phyloP scores from a whole-genome alignment of 1,140 invertebrate genomes.

The Harlomillsia oculata region DNA sequence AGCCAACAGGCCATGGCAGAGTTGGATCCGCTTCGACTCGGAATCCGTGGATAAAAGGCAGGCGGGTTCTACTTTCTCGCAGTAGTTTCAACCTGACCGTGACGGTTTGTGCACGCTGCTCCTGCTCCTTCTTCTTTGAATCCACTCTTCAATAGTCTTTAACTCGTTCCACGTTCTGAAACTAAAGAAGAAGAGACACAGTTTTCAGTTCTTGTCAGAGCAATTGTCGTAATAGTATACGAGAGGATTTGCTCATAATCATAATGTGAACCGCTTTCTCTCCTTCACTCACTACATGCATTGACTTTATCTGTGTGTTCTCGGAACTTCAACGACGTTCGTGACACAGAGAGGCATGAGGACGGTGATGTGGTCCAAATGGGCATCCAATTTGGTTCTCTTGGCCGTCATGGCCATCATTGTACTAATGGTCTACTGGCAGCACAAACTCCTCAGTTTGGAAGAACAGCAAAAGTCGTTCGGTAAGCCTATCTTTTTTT shows the following conservation, averaged over 20 bases:
- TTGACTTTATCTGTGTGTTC: too few species aligned
- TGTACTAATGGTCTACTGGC: conserved; percentile 33
- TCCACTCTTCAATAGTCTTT: background rate
- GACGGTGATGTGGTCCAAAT: conserved; percentile 35
- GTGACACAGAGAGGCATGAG: conserved; percentile 27
- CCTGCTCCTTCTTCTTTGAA: background rate
- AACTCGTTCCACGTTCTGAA: background rate
- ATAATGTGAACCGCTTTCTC: too few species aligned
- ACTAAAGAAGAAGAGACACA: background rate
- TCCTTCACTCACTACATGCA: too few species aligned
- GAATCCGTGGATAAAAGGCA: conserved; percentile 2
- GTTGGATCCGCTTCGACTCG: background rate
- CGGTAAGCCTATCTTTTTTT: conserved; percentile 11
- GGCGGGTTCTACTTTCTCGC: conserved; percentile 4
- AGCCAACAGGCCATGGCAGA: too few species aligned
- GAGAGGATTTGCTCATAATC: too few species aligned
- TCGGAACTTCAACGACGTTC: too few species aligned
- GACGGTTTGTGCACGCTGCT: background rate
- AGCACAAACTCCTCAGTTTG: conserved; percentile 30
- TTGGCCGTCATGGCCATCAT: conserved; percentile 24
- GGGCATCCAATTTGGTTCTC: conserved; percentile 30
- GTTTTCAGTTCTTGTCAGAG: background rate
- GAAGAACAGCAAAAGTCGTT: conserved; percentile 30
- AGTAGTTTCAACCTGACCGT: conserved; percentile 4
- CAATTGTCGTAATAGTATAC: background rate